Evolutionary conservation across 2,113 vertebrate genomes (phyloP), one percentile per base, ranked within the genome.

Genomic region (Pseudorhombus dupliciocellatus): DNA sequence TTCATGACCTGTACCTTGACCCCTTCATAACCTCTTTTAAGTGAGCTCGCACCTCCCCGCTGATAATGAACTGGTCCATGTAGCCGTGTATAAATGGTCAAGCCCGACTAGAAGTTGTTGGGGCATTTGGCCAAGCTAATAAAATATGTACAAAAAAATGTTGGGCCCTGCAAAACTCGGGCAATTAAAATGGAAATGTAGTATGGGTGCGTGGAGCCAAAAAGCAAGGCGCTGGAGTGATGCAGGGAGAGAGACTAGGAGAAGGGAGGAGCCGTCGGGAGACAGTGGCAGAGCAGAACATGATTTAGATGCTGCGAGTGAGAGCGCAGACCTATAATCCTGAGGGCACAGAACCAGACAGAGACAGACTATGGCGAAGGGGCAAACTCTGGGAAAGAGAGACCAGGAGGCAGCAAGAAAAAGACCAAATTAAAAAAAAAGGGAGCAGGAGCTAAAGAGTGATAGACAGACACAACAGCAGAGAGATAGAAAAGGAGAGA

Each of bases 111-210:
- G 79, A 70, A 79, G 83, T 75, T 15, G 67, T 73, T 42, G 24
- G 31, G 82, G 72, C 75, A 30, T 60, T 42, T 40, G 57, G 83
- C 86, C 81, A 84, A 81, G 65, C 77, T 75, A 80, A 84, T 92
- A 88, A 91, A 92, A 88, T 81, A 77, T 73, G 75, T 84, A 81
- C 77, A 80, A 70, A 81, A 86, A 88, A 22, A 90, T 80, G 80
- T 87, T 54, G 74, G 77, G 71, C 73, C 46, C 67, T 62, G 70
- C 37, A 46, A 90, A 88, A 81, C 46, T 44, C 42, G 57, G 72
- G 82, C 79, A 88, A 88, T 91, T 90, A 91, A 86, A 92, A 85
- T 77, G 68, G 81, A 90, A 90, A 87, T 77, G 84, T 73, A 87
- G 80, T 70, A 58, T 80, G 85, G 66, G 84, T 70, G 84, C 80